These are phyloP conservation scores for Helogale parvula DNA, from an alignment of 2,113 vertebrate genomes.

Conservation along the genomic window DNA sequence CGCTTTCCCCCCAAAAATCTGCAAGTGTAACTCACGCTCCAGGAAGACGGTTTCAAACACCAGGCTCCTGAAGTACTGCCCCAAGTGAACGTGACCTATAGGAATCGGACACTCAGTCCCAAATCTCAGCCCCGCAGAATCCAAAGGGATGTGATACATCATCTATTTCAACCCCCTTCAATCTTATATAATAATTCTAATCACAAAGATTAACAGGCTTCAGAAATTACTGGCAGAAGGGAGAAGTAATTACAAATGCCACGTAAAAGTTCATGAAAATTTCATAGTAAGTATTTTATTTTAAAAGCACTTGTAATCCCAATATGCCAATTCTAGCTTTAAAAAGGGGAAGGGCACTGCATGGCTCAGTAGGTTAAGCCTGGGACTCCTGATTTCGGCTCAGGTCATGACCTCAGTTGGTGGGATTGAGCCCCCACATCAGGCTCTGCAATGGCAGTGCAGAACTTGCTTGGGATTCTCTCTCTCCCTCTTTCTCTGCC, in stretches of 20 bases:
- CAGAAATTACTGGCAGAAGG: background rate
- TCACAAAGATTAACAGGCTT: background rate
- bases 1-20: background rate
- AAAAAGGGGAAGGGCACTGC: background rate
- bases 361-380: too few relatives aligned
- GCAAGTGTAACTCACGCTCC: background rate
- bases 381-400: too few relatives aligned
- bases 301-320: background rate
- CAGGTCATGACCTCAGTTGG: too few relatives aligned
- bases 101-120: accelerated
- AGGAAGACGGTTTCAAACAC: background rate
- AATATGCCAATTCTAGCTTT: background rate
- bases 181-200: background rate
- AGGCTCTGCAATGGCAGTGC: too few relatives aligned
- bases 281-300: background rate
- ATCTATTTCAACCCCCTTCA: background rate
- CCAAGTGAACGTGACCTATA: accelerated
- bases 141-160: accelerated
- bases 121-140: background rate
- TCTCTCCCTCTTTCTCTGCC: too few relatives aligned
- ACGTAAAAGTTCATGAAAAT: background rate
- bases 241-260: background rate
- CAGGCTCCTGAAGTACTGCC: background rate
- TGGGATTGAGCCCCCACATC: too few relatives aligned
- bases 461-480: too few relatives aligned